Base-by-base conservation (phyloP, 2,888 invertebrate species). In the Drosophila demipolita region DNA sequence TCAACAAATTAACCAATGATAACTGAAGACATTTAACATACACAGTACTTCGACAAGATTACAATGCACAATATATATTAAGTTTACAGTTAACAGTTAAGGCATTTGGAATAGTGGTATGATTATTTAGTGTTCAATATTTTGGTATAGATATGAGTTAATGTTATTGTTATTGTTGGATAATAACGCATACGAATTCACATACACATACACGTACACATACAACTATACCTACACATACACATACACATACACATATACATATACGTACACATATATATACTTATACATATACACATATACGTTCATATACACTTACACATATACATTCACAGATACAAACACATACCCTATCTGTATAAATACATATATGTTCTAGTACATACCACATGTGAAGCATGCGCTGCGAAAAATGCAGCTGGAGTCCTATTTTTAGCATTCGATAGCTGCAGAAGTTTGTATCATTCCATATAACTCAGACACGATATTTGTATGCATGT, bases 21-120 rank as follows among this genome's bases (percentile, higher is more conserved):
- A 77, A 69, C 63, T 48, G 6, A 75, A 55, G 33, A 58, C 20
- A 38, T 33, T 12, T 11, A 45, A 65, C 36, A 52, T 11, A 54
- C 48, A 29, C 48, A 23, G 29, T 63, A 49, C 54, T 54, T 64
- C 20, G 36, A 48, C 53, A 64, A 64, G 35, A 49, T 59, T 59
- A 78, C 78, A 73, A 75, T 73, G 79, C 79, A 77, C 50, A 62
- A 64, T 69, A 75, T 69, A 64, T 69, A 57, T 45, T 8, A 23
- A 52, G 55, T 60, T 73, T 75, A 75, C 68, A 68, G 55, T 73
- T 71, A 48, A 71, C 74, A 65, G 45, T 58, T 58, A 48, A 73
- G 75, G 73, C 57, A 65, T 73, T 65, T 73, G 45, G 59, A 65
- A 62, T 75, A 65, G 61, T 64, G 59, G 59, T 69, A 65, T 49